phyloP scores from a whole-genome alignment of 2,113 vertebrate genomes.

The Limnothrissa miodon region DNA sequence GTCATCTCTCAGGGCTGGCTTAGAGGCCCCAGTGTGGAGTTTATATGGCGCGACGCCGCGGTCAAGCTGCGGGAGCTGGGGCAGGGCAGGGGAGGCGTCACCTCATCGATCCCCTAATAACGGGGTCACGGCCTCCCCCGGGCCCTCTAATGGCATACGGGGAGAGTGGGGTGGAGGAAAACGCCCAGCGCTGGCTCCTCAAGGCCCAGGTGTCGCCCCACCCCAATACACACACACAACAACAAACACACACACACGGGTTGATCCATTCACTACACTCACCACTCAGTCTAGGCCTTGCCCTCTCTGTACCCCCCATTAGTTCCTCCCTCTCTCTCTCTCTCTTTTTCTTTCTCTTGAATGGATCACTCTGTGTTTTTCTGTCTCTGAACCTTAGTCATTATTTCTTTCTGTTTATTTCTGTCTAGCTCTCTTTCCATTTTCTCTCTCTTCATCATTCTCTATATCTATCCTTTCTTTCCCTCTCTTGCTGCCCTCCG shows the following conservation, averaged over 20 bases:
- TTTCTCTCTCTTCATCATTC: not conserved
- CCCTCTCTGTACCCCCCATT: not conserved
- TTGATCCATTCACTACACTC: not conserved
- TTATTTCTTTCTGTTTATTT: not conserved
- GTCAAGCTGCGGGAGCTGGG: not conserved
- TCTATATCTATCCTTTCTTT: not conserved
- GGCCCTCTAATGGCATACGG: not conserved
- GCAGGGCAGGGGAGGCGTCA: not conserved
- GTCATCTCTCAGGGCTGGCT: not conserved
- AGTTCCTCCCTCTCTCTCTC: not conserved
- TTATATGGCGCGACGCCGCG: not conserved
- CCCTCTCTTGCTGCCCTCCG: not conserved
- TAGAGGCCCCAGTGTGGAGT: not conserved
- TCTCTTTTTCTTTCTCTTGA: not conserved
- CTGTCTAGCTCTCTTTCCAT: not conserved
- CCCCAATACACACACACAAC: not conserved
- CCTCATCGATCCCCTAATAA: slow-evolving; percentile 6
- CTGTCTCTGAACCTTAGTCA: not conserved
- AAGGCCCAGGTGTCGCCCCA: not conserved
- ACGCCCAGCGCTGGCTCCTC: not conserved
- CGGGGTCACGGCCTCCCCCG: not conserved
- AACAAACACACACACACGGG: not conserved
- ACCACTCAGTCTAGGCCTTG: not conserved
- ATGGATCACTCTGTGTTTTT: not conserved
- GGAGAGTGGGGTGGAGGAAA: not conserved